Percentiles rank a stretch among this genome's conserved stretches.
These are phyloP conservation scores for Trisateles emortualis DNA, from an alignment of 2,888 invertebrate genomes.

Conservation along the genomic window DNA sequence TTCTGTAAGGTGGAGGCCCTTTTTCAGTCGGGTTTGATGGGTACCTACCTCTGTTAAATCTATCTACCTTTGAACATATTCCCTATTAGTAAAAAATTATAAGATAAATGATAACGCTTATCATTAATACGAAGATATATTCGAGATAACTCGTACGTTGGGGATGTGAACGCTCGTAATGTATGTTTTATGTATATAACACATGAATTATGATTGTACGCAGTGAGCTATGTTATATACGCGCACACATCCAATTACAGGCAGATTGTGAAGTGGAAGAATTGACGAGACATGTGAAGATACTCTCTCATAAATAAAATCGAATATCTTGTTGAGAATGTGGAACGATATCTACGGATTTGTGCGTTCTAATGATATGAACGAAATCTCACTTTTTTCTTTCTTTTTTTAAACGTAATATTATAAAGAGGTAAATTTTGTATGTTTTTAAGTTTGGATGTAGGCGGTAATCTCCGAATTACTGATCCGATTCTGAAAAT, in stretches of 20 bases:
- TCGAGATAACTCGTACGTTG: constrained; percentile 41
- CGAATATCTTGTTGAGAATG: background rate
- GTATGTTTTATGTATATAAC: constrained; percentile 46
- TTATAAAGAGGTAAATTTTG: no score
- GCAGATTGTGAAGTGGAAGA: constrained; percentile 39
- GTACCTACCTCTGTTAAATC: no score
- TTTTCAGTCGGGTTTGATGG: no score
- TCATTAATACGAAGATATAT: constrained; percentile 50
- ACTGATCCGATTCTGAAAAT: no score
- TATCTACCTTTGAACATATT: constrained; percentile 26
- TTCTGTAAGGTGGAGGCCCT: no score
- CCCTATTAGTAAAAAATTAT: constrained; percentile 48
- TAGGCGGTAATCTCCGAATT: no score
- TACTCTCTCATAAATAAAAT: constrained; percentile 8
- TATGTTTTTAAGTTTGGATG: no score
- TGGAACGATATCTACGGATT: constrained; percentile 5
- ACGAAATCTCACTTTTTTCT: no score
- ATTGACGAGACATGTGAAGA: constrained; percentile 37
- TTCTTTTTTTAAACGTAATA: no score
- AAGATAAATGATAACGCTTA: constrained; percentile 53
- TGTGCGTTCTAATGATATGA: background rate
- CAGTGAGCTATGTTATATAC: constrained; percentile 26
- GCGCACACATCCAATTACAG: constrained; percentile 42
- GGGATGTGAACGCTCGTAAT: constrained; percentile 39
- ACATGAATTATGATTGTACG: constrained; percentile 39